phyloP scores from a whole-genome alignment of 2,113 vertebrate genomes.

The Brienomyrus brachyistius region DNA sequence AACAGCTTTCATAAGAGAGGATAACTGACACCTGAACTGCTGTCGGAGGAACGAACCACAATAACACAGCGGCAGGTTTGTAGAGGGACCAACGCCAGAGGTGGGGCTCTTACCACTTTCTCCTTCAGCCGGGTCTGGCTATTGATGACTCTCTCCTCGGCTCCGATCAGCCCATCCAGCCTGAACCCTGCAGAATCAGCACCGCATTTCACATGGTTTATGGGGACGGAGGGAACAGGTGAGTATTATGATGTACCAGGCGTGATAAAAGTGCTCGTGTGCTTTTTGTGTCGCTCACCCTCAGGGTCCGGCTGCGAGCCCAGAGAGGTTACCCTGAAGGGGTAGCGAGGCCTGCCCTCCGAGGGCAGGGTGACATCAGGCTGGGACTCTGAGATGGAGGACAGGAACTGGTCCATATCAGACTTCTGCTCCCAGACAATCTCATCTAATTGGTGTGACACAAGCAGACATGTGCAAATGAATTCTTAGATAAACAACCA shows the following conservation, averaged over 20 bases:
- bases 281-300: constrained; percentile 59
- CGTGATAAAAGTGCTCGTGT: background rate
- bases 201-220: background rate
- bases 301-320: constrained; percentile 74
- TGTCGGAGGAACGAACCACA: background rate
- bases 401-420: constrained; percentile 90
- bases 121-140: constrained; percentile 80
- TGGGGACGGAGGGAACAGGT: background rate
- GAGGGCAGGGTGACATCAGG: constrained; percentile 82
- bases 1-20: background rate
- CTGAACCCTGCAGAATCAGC: constrained; percentile 68
- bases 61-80: too few species aligned
- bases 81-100: background rate
- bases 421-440: constrained; percentile 88
- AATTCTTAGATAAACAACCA: background rate
- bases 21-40: background rate
- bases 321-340: constrained; percentile 83
- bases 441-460: constrained; percentile 64
- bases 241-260: background rate
- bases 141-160: constrained; percentile 88
- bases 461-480: background rate
- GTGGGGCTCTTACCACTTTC: constrained; percentile 73
- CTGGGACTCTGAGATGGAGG: constrained; percentile 84
- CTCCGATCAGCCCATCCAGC: constrained; percentile 78
- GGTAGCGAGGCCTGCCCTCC: constrained; percentile 84